Conservation (phyloP, 2,113 vertebrate genomes). For the Oxyura jamaicensis region DNA sequence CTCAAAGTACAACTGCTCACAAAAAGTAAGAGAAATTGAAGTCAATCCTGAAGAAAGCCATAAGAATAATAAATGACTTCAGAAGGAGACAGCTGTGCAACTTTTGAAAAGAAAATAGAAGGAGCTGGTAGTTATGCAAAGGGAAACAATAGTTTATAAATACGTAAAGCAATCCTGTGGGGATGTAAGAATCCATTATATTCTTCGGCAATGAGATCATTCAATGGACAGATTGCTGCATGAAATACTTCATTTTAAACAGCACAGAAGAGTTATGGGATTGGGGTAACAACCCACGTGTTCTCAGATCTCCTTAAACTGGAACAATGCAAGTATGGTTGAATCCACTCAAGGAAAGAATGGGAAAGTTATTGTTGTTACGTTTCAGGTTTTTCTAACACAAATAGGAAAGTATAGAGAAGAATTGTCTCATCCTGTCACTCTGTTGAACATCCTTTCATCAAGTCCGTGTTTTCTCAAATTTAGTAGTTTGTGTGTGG, state of each 20-base stretch:
- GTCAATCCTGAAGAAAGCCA: not conserved
- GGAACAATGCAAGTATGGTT: not conserved
- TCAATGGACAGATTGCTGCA: not conserved
- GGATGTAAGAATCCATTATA: not conserved
- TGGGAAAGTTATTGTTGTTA: not conserved
- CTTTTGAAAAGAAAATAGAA: not conserved
- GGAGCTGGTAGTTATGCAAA: not conserved
- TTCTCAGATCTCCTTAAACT: not conserved
- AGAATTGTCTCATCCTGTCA: not conserved
- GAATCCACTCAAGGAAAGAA: not conserved
- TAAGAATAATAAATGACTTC: not conserved
- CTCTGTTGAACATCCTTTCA: not conserved
- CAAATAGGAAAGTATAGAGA: not conserved
- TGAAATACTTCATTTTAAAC: not conserved
- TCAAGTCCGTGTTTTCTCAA: accelerated
- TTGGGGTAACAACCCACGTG: not conserved
- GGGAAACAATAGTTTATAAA: not conserved
- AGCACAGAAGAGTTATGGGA: not conserved
- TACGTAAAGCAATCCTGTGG: not conserved
- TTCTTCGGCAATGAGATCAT: not conserved
- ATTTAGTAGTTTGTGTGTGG: not conserved
- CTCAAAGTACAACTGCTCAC: not conserved
- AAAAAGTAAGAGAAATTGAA: not conserved
- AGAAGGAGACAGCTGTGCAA: not conserved
- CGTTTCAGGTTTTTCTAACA: not conserved